Evolutionary conservation across 1,140 invertebrate species (phyloP), one percentile per base, ranked within the genome.

Genomic region (Meloidogyne exigua): DNA sequence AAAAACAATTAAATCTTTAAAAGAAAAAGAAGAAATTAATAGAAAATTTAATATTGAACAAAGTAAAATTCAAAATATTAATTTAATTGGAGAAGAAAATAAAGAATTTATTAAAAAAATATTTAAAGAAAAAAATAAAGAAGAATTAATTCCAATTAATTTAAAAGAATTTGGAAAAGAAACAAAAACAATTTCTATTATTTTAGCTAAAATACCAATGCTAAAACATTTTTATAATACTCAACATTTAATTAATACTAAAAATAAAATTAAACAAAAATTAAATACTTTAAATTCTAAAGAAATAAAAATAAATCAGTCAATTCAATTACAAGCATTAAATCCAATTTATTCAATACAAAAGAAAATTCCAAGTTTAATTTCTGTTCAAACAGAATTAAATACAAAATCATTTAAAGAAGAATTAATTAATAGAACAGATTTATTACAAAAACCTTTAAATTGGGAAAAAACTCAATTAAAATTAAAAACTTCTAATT

Each of bases 21-120:
- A 28, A 49, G 32, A 28, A 69, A 44, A 77, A 65, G 75, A 65
- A 65, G 28, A 65, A 64, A 39, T 36, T 25, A 21, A 73, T n/a
- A 62, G 12, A 25, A 4, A 18, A 23, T 65, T 73, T 62, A 15
- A 39, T 36, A 32, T 65, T 73, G 72, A 66, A 64, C n/a, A 21
- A 28, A 23, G 23, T n/a, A 64, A 77, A 44, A 62, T 49, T 62
- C 12, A 28, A 71, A 77, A 13, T 32, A 9, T 3, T 32, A 57
- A 57, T 57, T 57, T 57, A n/a, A 57, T 57, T 57, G 49, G 49
- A 57, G 9, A 57, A 7, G 2, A 2, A 7, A 21, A 57, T n/a
- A 9, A 57, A 57, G 49, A 57, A 57, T 57, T 57, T 57, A 57
- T 57, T 57, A n/a, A 10, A 67, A 28, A 67, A 67, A 67, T 10